Conservation (phyloP, 2,797 vertebrate genomes). For the Poeciliopsis infans region DNA sequence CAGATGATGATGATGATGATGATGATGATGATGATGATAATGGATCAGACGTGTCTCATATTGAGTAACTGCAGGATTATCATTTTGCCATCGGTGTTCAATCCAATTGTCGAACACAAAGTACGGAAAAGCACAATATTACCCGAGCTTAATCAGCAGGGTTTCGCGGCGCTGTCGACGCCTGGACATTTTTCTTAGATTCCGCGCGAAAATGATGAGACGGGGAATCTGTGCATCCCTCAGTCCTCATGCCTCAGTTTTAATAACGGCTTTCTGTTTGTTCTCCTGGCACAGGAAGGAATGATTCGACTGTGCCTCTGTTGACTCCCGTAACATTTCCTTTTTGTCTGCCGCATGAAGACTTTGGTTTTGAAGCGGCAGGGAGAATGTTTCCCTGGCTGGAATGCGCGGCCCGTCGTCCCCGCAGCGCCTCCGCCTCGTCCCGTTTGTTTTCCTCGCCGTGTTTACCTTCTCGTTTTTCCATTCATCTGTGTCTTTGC, state of each 20-base stretch:
- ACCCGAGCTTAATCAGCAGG: conserved; percentile 9
- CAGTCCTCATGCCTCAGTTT: conserved; percentile 32
- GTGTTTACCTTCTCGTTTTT: conserved; percentile 22
- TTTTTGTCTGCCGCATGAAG: conserved; percentile 35
- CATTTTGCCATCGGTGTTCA: conserved; percentile 19
- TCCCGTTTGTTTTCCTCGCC: conserved; percentile 41
- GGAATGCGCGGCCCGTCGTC: conserved; percentile 54
- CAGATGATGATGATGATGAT: conserved; percentile 6
- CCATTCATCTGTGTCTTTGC: conserved; percentile 38
- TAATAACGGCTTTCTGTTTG: conserved; percentile 67
- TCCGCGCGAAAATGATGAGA: conserved; percentile 17
- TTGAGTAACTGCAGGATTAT: conserved; percentile 15
- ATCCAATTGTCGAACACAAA: conserved; percentile 8
- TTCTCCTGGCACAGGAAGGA: conserved; percentile 54
- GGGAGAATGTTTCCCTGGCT: conserved; percentile 60
- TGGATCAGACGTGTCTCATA: conserved; percentile 8
- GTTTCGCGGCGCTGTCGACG: background rate
- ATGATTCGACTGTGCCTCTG: conserved; percentile 57
- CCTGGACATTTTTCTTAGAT: conserved; percentile 33
- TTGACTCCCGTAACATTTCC: conserved; percentile 56
- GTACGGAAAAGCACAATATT: conserved; percentile 9
- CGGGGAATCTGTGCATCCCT: conserved; percentile 24
- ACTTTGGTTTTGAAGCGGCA: conserved; percentile 49
- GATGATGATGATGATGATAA: too few species aligned
- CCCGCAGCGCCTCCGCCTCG: conserved; percentile 23